phyloP scores from a whole-genome alignment of 2,113 vertebrate genomes.

The Rattus rattus region DNA sequence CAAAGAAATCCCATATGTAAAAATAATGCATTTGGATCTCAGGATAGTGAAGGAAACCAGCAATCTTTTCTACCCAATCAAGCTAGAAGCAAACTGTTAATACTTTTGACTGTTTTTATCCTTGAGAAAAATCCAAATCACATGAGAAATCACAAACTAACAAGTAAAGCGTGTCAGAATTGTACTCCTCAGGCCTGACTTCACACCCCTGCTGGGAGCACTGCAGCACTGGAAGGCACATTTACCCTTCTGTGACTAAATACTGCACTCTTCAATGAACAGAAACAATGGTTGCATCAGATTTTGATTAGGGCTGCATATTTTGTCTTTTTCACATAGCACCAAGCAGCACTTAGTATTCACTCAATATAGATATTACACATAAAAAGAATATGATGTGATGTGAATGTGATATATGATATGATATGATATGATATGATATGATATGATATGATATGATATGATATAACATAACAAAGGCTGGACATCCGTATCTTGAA shows the following conservation, averaged over 20 bases:
- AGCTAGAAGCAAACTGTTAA: background rate
- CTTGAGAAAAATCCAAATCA: conserved; percentile 12
- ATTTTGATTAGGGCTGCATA: background rate
- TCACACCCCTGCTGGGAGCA: background rate
- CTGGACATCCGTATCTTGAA: background rate
- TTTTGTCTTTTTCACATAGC: background rate
- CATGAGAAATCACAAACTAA: background rate
- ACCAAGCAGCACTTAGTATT: background rate
- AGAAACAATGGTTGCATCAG: background rate
- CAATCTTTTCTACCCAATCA: background rate
- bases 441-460: no score
- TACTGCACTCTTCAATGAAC: background rate
- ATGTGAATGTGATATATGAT: no score
- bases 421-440: background rate
- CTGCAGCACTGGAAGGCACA: background rate
- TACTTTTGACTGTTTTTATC: background rate
- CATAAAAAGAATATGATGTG: background rate
- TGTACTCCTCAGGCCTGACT: background rate
- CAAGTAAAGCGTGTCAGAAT: background rate
- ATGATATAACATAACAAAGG: background rate
- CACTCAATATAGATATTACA: background rate
- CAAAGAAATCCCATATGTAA: conserved; percentile 34
- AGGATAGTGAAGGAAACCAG: background rate
- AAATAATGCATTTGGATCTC: background rate
- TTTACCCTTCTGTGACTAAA: background rate